phyloP scores from a whole-genome alignment of 2,888 invertebrate species.

The Agrotis clavis region DNA sequence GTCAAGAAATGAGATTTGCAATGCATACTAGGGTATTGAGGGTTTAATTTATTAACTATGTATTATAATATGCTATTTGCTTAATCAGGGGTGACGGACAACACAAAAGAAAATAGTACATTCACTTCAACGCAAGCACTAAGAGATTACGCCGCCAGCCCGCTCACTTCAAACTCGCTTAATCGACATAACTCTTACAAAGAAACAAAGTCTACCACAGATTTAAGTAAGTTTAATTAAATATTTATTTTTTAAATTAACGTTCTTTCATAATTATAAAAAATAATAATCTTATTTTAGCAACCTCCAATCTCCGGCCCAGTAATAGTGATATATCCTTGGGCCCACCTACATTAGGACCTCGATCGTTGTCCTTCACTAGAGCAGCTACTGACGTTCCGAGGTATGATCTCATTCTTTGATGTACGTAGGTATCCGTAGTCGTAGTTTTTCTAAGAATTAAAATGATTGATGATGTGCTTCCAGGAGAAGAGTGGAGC shows the following conservation, averaged over 20 bases:
- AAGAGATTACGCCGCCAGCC: constrained; percentile 80
- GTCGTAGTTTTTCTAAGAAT: neutral
- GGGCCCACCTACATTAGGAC: constrained; percentile 84
- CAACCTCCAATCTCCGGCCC: constrained; percentile 80
- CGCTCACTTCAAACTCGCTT: constrained; percentile 78
- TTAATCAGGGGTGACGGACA: constrained; percentile 81
- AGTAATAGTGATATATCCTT: constrained; percentile 88
- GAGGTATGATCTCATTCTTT: constrained; percentile 71
- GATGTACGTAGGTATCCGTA: neutral
- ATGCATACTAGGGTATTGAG: neutral
- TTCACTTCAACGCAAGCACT: constrained; percentile 73
- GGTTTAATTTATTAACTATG: constrained; percentile 12
- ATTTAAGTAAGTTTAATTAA: constrained; percentile 79
- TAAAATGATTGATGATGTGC: constrained; percentile 3
- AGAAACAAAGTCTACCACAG: constrained; percentile 84
- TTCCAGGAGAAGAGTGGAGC: constrained; percentile 79
- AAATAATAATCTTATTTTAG: constrained; percentile 62
- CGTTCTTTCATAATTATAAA: neutral
- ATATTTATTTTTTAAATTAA: constrained; percentile 13
- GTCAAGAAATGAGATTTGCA: neutral
- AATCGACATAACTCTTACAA: constrained; percentile 89
- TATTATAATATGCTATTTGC: constrained; percentile 63
- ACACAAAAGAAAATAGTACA: constrained; percentile 80
- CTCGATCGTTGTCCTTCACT: constrained; percentile 87
- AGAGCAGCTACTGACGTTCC: constrained; percentile 79